A percentile compares a stretch with the other conserved stretches of the same genome.
phyloP scores from a whole-genome alignment of 2,797 vertebrate genomes.

The Sciaenops ocellatus region DNA sequence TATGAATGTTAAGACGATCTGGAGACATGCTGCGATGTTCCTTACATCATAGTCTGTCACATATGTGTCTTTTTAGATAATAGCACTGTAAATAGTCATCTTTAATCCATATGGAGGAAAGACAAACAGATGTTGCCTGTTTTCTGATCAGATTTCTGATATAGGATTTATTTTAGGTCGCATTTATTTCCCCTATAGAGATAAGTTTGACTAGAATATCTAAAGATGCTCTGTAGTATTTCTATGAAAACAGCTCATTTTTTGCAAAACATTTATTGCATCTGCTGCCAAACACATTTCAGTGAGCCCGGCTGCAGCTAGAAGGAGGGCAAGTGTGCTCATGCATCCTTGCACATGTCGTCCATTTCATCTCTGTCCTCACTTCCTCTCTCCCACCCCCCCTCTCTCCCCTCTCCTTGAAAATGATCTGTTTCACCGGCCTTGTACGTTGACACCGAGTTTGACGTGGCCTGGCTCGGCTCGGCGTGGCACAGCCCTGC shows the following conservation, averaged over 20 bases:
- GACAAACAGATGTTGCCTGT: neutral
- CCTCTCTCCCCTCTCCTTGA: slow-evolving; percentile 44
- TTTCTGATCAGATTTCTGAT: neutral
- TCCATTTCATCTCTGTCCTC: slow-evolving; percentile 61
- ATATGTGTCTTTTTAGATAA: neutral
- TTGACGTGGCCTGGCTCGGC: slow-evolving; percentile 17
- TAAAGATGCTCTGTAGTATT: neutral
- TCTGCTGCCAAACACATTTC: slow-evolving; percentile 42
- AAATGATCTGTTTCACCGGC: slow-evolving; percentile 44
- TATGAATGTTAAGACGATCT: neutral
- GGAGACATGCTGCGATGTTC: neutral
- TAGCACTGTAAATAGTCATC: neutral
- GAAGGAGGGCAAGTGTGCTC: slow-evolving; percentile 62
- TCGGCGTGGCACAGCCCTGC: slow-evolving; percentile 19
- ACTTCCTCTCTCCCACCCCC: slow-evolving; percentile 32
- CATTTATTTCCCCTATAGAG: neutral
- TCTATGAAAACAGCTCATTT: neutral
- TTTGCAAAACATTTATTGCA: neutral
- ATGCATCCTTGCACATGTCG: slow-evolving; percentile 66
- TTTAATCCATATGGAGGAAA: neutral
- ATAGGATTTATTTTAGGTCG: no score
- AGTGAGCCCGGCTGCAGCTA: slow-evolving; percentile 36
- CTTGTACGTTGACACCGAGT: slow-evolving; percentile 21
- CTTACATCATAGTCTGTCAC: neutral
- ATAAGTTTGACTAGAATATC: slow-evolving; percentile 1